Evolutionary conservation across 2,888 invertebrate species (phyloP).

Genomic region (Thera britannica): DNA sequence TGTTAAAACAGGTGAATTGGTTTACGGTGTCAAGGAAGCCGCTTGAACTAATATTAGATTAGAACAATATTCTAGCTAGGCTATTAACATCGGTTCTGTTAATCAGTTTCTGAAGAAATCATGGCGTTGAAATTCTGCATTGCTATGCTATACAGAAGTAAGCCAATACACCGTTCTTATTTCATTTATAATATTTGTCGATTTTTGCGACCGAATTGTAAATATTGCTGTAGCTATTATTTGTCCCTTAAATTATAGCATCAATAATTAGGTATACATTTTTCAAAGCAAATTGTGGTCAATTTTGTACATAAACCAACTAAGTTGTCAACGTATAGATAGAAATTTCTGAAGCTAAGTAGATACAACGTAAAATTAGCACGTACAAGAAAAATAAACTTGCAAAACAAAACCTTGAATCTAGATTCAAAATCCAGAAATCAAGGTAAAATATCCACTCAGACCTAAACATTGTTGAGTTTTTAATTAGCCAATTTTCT

Average conservation of each 20-base stretch:
- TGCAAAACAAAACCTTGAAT: not conserved
- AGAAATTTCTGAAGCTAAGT: not conserved
- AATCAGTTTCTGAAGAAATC: not conserved
- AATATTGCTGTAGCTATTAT: too few relatives aligned
- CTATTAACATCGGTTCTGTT: not conserved
- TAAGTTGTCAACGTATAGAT: not conserved
- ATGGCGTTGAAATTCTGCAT: too few relatives aligned
- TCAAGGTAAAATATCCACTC: not conserved
- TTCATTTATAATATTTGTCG: too few relatives aligned
- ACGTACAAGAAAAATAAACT: not conserved
- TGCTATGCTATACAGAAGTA: too few relatives aligned
- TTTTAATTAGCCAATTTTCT: not conserved
- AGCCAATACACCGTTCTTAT: too few relatives aligned
- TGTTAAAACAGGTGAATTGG: conserved; percentile 27
- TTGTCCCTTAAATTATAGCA: too few relatives aligned
- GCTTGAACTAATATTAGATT: conserved; percentile 13
- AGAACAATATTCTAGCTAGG: not conserved
- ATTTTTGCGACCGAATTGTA: too few relatives aligned
- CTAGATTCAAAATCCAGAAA: not conserved
- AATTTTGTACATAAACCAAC: not conserved
- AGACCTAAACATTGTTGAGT: not conserved
- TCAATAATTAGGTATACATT: too few relatives aligned
- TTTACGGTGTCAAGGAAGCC: conserved; percentile 35
- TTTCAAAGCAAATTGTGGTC: too few relatives aligned
- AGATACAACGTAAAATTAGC: not conserved